Evolutionary conservation across 2,113 vertebrate genomes (phyloP).

Genomic region (Acrocephalus arundinaceus): DNA sequence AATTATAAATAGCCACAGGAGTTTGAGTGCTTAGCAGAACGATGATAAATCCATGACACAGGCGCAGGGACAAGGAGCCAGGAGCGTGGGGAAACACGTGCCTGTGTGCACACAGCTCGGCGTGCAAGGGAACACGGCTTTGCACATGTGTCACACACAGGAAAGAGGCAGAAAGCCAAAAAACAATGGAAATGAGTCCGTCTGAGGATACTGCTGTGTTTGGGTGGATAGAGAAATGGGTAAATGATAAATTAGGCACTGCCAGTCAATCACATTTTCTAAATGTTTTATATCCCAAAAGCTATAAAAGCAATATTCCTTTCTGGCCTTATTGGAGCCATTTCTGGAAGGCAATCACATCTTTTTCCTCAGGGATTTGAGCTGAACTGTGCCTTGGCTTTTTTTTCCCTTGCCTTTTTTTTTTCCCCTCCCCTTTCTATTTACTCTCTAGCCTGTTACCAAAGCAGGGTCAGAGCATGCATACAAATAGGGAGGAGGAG

Average conservation of each 20-base stretch:
- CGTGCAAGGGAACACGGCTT: accelerated
- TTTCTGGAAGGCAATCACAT: constrained; percentile 80
- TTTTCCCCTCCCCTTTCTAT: constrained; percentile 55
- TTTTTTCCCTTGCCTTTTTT: neutral
- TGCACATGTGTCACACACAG: neutral
- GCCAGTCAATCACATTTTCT: constrained; percentile 77
- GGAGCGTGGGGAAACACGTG: neutral
- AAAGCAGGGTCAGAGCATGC: constrained; percentile 62
- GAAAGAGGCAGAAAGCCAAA: neutral
- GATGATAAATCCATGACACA: constrained; percentile 72
- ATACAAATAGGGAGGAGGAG: constrained; percentile 66
- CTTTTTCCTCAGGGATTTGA: constrained; percentile 74
- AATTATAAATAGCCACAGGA: constrained; percentile 81
- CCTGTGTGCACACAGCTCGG: neutral
- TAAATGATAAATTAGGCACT: constrained; percentile 75
- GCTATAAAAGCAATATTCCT: constrained; percentile 83
- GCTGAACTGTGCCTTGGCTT: constrained; percentile 60
- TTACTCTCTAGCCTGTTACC: constrained; percentile 69
- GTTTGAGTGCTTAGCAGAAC: constrained; percentile 68
- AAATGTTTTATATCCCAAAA: constrained; percentile 82
- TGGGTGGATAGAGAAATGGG: constrained; percentile 16
- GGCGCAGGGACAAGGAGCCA: constrained; percentile 31
- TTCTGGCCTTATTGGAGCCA: constrained; percentile 77
- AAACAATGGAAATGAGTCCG: neutral
- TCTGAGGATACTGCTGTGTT: neutral